Evolutionary conservation across 2,797 vertebrate species (phyloP).

Genomic region (Erithacus rubecula): DNA sequence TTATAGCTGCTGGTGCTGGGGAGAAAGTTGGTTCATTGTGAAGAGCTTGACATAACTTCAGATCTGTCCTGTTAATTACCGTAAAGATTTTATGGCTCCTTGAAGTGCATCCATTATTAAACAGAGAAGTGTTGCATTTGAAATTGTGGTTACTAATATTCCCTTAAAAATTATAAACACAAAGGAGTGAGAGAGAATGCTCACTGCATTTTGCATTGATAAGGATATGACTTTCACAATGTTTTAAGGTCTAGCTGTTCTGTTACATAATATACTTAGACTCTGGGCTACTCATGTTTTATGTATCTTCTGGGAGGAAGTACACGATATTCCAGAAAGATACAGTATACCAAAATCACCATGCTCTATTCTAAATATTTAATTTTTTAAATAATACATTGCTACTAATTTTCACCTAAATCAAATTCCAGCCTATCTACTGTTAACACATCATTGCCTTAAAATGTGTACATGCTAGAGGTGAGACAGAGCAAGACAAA

Average conservation of each 20-base stretch:
- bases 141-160: neutral
- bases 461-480: neutral
- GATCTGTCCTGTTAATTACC: neutral
- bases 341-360: neutral
- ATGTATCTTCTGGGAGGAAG: neutral
- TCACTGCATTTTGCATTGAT: neutral
- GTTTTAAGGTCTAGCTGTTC: neutral
- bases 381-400: constrained; percentile 55
- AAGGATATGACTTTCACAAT: neutral
- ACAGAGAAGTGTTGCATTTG: neutral
- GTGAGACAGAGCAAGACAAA: constrained; percentile 39
- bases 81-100: neutral
- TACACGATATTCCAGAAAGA: constrained; percentile 25
- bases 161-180: neutral
- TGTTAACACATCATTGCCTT: constrained; percentile 16
- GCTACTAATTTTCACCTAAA: constrained; percentile 8
- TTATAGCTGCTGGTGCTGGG: too few relatives aligned
- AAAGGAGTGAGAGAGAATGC: neutral
- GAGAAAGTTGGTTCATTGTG: too few relatives aligned
- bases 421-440: neutral
- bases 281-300: constrained; percentile 31
- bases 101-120: neutral
- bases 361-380: constrained; percentile 39
- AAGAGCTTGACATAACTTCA: neutral
- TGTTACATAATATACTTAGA: constrained; percentile 45